Conservation (phyloP, 2,888 invertebrate species). For the Cordylochernes scorpioides region DNA sequence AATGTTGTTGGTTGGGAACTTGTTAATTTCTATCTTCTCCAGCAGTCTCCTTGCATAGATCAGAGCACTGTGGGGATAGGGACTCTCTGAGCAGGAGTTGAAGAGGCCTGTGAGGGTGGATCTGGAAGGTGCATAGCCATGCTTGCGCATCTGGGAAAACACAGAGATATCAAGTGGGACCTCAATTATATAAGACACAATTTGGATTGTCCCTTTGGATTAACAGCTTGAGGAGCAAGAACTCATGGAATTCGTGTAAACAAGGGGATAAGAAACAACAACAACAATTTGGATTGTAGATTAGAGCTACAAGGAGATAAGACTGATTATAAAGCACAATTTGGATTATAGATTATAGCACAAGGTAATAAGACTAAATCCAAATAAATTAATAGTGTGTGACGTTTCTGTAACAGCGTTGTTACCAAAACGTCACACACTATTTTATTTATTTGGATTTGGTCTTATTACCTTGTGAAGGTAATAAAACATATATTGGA, state of each 20-base stretch:
- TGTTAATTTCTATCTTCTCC: conserved; percentile 37
- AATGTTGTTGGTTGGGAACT: conserved; percentile 35
- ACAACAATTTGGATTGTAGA: background rate
- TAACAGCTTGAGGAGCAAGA: too few species aligned
- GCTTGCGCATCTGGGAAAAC: conserved; percentile 39
- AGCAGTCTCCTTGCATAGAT: conserved; percentile 37
- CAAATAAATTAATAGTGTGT: too few species aligned
- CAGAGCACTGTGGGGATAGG: conserved; percentile 35
- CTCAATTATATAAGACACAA: conserved; percentile 3
- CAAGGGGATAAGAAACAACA: background rate
- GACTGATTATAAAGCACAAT: too few species aligned
- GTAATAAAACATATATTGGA: too few species aligned
- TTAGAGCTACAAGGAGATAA: background rate
- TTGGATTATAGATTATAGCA: too few species aligned
- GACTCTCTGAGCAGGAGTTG: conserved; percentile 59
- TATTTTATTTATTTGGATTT: too few species aligned
- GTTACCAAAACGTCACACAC: too few species aligned
- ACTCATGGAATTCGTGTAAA: too few species aligned
- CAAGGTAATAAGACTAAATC: too few species aligned
- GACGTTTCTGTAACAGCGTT: too few species aligned
- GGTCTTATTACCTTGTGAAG: too few species aligned
- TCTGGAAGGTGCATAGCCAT: conserved; percentile 36
- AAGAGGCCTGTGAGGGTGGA: conserved; percentile 60
- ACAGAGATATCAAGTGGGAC: conserved; percentile 5
- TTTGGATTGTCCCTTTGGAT: background rate